These are phyloP conservation scores for Aquatica leii DNA, from an alignment of 2,888 invertebrate species.

Conservation along the genomic window DNA sequence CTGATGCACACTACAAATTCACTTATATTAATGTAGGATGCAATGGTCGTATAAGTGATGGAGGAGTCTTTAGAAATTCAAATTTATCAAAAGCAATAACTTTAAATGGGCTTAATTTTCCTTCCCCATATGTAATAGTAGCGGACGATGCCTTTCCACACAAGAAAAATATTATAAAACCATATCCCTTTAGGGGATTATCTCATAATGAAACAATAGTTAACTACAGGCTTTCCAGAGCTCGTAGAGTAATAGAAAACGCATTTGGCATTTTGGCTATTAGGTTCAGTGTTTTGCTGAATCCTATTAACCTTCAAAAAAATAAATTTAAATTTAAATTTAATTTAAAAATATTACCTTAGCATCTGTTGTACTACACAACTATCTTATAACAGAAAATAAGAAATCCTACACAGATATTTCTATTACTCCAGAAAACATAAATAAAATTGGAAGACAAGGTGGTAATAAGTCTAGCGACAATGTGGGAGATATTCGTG, in stretches of 20 bases:
- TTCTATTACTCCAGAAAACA: background rate
- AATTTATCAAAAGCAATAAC: slow-evolving; percentile 37
- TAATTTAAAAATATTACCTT: slow-evolving; percentile 2
- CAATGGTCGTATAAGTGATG: slow-evolving; percentile 45
- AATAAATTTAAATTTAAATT: background rate
- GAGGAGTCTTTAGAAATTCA: slow-evolving; percentile 42
- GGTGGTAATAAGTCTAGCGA: background rate
- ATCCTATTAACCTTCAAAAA: slow-evolving; percentile 19
- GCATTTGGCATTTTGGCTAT: slow-evolving; percentile 37
- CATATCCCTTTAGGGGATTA: slow-evolving; percentile 38
- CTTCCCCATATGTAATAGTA: slow-evolving; percentile 27
- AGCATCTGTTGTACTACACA: slow-evolving; percentile 1
- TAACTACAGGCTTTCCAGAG: slow-evolving; percentile 45
- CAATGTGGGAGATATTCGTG: background rate
- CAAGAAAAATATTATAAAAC: slow-evolving; percentile 45
- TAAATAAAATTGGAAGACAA: background rate
- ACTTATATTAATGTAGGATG: slow-evolving; percentile 34
- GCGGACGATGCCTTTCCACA: slow-evolving; percentile 49
- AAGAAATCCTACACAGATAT: background rate
- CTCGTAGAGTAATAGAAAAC: slow-evolving; percentile 35
- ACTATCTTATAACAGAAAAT: background rate
- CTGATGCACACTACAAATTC: slow-evolving; percentile 23
- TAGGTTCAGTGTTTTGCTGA: slow-evolving; percentile 32
- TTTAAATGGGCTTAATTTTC: slow-evolving; percentile 39
- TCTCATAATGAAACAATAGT: slow-evolving; percentile 42